Evolutionary conservation across 2,113 vertebrate species (phyloP), one percentile per base, ranked within the genome.

Genomic region (Rattus rattus): DNA sequence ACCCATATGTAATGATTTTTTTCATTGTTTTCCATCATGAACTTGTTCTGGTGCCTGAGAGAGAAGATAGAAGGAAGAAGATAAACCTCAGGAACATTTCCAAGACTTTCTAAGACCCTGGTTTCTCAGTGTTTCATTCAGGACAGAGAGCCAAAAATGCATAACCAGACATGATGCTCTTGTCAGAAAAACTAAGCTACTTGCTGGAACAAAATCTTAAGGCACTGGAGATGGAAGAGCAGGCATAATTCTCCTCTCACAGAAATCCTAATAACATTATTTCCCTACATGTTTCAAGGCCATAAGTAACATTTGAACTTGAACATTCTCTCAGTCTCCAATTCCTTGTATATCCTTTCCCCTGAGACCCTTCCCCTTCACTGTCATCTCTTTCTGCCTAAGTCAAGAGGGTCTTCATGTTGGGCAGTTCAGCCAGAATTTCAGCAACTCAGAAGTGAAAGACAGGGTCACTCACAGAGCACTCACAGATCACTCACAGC

Each of bases 1-100:
- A 59, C 69, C 0, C 4, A 30, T 0, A 2, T 0, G 0, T 0
- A 47, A 0, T 7, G 6, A 0, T 0, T 54, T 54, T 0, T 1
- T 13, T 0, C 0, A 10, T 0, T 1, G 24, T 0, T 17, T n/a
- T 12, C 17, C 95, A 94, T 91, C 22, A 26, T 61, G 5, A 28
- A 2, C 0, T 88, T 80, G 30, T 90, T 56, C 93, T 81, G 72
- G 84, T 2, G 75, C 90, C 96, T 96, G 72, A 67, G 56, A 16
- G n/a, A 73, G 49, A 59, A 56, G n/a, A 91, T 96, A 95, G 49
- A 7, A 14, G 52, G 3, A 94, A 9, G 7, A 33, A 96, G 20
- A 36, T 65, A 70, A 92, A 59, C 17, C 7, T 84, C 84, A 80
- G 39, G 14, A 63, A 94, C 4, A 36, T 75, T 79, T 65, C 20